Conservation (phyloP, 2,113 vertebrate species). For the Hippopotamus amphibius region DNA sequence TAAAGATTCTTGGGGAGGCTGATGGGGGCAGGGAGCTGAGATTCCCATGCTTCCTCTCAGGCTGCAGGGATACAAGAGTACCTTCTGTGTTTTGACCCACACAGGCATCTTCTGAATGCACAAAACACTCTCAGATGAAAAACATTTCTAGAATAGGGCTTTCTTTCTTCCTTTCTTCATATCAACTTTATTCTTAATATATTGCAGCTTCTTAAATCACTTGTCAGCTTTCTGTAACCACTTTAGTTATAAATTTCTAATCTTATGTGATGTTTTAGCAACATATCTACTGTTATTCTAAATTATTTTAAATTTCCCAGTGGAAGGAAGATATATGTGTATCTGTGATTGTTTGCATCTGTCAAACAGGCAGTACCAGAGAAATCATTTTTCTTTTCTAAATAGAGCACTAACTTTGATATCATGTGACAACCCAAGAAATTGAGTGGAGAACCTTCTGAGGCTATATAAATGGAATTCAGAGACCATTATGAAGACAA, state of each 20-base stretch:
- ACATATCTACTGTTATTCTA: neutral
- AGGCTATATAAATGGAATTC: neutral
- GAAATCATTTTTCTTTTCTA: neutral
- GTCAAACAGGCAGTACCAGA: neutral
- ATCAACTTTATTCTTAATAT: neutral
- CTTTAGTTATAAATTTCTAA: neutral
- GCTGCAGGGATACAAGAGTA: neutral
- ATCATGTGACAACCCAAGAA: constrained; percentile 3
- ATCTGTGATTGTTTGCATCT: neutral
- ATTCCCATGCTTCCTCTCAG: neutral
- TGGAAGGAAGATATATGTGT: neutral
- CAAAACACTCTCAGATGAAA: neutral
- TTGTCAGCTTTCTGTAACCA: neutral
- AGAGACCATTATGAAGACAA: neutral
- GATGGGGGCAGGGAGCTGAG: neutral
- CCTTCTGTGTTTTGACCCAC: neutral
- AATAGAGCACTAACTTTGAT: neutral
- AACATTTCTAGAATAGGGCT: neutral
- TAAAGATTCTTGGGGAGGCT: neutral
- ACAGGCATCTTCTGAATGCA: neutral
- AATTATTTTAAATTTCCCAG: neutral
- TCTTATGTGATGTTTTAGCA: neutral
- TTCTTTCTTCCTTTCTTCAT: neutral
- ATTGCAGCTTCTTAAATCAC: neutral
- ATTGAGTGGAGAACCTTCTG: neutral